Evolutionary conservation across 2,797 vertebrate genomes (phyloP), one percentile per base, ranked within the genome.

Genomic region (Toxotes lorentzi): DNA sequence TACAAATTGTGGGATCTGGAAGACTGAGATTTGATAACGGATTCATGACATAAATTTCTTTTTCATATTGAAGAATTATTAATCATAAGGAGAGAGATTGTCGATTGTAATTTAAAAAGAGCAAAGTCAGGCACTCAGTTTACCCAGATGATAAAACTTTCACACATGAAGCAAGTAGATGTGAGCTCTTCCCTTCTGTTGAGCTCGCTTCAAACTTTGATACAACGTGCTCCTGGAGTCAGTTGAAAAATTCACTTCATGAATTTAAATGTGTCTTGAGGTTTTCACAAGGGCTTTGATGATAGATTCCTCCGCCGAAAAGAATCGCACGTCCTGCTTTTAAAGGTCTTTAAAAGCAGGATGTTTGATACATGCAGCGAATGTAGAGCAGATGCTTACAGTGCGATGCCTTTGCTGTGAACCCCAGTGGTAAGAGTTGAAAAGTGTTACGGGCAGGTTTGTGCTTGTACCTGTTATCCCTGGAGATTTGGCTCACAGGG

Each of bases 391-490:
- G 82, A 84, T 68, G 64, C 77, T 76, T 60, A 27, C 71, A 70
- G 57, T 56, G 40, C 1, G 12, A 34, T 78, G 85, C 66, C 73
- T 89, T 53, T n/a, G 6, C 82, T 12, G 21, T 88, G 81, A 88
- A 84, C 89, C 75, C 72, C 69, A 23, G 65, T 24, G 68, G 76
- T 79, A 50, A 43, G 79, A 84, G 83, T 73, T 84, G 77, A 90
- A 78, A 83, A 79, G 85, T 87, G 84, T 86, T 73, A 53, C 1
- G 51, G 91, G 82, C 90, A 89, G 84, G 93, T 91, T 84, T 43
- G 66, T 84, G 75, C 91, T 69, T 87, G 91, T 83, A 76, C 80
- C 81, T 85, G 80, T 88, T 83, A 82, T 87, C 88, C 83, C 78
- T 81, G 79, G 72, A 91, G 87, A 88, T 91, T 83, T 83, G 54